Evolutionary conservation across 2,113 vertebrate species (phyloP).

Genomic region (Myiagra hebetior): DNA sequence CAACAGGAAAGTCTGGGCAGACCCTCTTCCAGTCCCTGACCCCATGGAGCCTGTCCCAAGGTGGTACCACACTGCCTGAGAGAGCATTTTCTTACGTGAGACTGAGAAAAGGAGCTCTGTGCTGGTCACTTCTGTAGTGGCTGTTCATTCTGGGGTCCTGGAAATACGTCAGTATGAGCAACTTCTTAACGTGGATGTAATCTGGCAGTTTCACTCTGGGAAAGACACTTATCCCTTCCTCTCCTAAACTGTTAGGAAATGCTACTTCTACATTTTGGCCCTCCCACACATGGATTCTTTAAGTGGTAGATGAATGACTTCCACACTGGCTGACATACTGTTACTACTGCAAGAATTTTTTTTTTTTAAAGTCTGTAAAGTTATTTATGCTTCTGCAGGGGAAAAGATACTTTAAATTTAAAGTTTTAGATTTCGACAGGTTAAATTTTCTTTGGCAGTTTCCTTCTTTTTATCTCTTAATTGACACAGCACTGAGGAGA

Average conservation of each 20-base stretch:
- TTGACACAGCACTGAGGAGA: not conserved
- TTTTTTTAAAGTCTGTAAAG: not conserved
- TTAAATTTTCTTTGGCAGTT: not conserved
- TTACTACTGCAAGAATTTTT: not conserved
- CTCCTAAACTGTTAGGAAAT: not conserved
- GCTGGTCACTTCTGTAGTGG: not conserved
- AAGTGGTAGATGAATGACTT: not conserved
- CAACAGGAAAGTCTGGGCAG: fast-evolving
- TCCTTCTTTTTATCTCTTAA: not conserved
- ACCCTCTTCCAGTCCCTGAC: not conserved
- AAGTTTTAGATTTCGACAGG: not conserved
- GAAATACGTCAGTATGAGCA: not conserved
- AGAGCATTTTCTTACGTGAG: not conserved
- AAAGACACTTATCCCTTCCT: not conserved
- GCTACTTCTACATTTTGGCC: not conserved
- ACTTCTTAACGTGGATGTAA: fast-evolving
- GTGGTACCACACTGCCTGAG: not conserved
- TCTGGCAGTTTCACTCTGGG: not conserved
- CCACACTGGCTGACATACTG: not conserved
- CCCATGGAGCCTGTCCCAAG: not conserved
- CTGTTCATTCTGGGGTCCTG: not conserved
- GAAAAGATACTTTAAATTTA: not conserved
- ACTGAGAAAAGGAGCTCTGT: not conserved
- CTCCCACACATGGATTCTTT: not conserved
- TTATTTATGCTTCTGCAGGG: not conserved